Base-by-base conservation (phyloP, 1,140 invertebrate species). In the Zaprionus inermis region DNA sequence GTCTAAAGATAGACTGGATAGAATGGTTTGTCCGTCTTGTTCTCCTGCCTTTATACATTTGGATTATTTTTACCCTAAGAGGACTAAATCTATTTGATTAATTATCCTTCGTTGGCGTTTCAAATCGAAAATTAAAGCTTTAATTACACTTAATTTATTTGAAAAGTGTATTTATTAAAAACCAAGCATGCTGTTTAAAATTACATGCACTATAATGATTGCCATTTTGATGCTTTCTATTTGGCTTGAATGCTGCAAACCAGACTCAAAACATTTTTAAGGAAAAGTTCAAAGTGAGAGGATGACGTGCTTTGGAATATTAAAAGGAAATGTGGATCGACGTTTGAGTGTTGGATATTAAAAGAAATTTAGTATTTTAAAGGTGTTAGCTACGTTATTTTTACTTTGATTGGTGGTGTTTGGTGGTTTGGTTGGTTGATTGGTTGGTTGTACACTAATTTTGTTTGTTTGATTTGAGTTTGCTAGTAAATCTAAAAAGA, bases 401-500 rank as follows among this genome's bases (percentile, higher is more conserved):
- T 74, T 61, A 82, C 72, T 82, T 86, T 74, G 72, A 61, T 78
- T 82, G 75, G 66, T 81, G 68, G 66, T 88, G 76, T 86, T 38
- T 57, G 34, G 46, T 78, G 44, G 49, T 75, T 75, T 77, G 61
- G 55, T 84, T 78, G 74, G 58, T 76, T 73, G 64, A 46, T 72
- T 73, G 71, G 71, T 78, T 79, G 66, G 65, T 78, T 65, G 72
- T 65, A 65, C 60, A 60, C 64, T 76, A 72, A 75, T 78, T 86
- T 86, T 85, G 61, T 88, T 91, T 90, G 72, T 81, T 81, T 86
- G 72, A 63, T 74, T 78, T 91, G 85, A 65, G 69, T 78, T 78
- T 86, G 89, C 88, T 92, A 91, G 91, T 92, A 86, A 84, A 91
- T 92, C 91, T 91, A 91, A 91, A 91, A 90, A 92, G 91, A 92